phyloP scores from a whole-genome alignment of 2,888 invertebrate genomes.

The Pollenia amentaria region DNA sequence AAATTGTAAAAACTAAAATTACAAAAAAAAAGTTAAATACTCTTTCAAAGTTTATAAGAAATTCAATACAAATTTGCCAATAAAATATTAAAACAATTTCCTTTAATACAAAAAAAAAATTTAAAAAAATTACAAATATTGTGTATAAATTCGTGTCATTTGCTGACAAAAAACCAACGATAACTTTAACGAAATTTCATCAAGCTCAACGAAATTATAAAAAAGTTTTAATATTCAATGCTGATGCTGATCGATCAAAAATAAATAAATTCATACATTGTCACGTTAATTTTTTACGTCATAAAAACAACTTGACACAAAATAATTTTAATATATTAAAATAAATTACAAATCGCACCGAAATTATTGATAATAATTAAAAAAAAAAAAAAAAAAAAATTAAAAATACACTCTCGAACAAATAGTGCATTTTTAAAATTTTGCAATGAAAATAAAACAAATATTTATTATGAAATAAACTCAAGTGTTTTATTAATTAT shows the following conservation, averaged over 20 bases:
- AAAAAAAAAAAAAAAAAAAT: neutral
- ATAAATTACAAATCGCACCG: neutral
- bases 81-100: neutral
- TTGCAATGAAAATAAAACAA: neutral
- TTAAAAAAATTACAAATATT: conserved; percentile 13
- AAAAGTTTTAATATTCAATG: conserved; percentile 22
- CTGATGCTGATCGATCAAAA: conserved; percentile 14
- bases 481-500: conserved; percentile 36
- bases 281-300: conserved; percentile 51
- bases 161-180: neutral
- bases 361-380: conserved; percentile 4
- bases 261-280: conserved; percentile 40
- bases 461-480: neutral
- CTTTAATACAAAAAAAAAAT: neutral
- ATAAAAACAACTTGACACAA: conserved; percentile 41
- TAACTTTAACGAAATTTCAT: conserved; percentile 10
- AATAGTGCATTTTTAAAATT: conserved; percentile 18
- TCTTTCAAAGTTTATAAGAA: neutral
- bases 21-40: neutral
- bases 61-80: neutral
- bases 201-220: neutral
- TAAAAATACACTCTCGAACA: neutral
- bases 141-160: conserved; percentile 22
- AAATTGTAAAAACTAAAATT: neutral
- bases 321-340: neutral